Evolutionary conservation across 2,797 vertebrate genomes (phyloP).

Genomic region (Micrastur ruficollis): DNA sequence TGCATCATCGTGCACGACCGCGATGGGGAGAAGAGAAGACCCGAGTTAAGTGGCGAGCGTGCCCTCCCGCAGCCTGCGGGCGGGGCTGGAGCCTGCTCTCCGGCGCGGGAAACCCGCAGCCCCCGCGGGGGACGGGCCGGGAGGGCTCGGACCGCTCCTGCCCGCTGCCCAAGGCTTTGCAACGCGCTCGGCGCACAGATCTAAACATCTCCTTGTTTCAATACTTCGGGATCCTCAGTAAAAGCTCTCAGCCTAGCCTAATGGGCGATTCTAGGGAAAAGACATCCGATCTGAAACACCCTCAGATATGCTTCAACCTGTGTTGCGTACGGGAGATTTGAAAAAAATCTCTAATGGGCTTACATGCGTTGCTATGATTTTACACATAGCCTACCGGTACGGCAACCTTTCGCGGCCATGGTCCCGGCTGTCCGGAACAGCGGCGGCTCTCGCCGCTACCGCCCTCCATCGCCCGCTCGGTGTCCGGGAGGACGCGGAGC

Average conservation of each 20-base stretch:
- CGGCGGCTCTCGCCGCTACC: neutral
- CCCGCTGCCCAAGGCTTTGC: neutral
- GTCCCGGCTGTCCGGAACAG: neutral
- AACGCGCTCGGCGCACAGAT: neutral
- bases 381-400: rapidly evolving
- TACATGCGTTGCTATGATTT: neutral
- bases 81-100: neutral
- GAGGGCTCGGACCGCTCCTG: too few relatives aligned
- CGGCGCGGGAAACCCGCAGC: neutral
- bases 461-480: neutral
- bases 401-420: neutral
- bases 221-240: neutral
- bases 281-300: neutral
- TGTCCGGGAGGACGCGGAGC: neutral
- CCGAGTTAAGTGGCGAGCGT: rapidly evolving
- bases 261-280: neutral
- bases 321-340: neutral
- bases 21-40: too few relatives aligned
- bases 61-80: neutral
- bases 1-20: neutral
- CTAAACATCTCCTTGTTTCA: rapidly evolving
- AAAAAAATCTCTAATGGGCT: neutral
- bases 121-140: neutral
- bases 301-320: neutral
- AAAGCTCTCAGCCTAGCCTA: neutral